Conservation (phyloP, 1,140 invertebrate genomes). For the Melitaea cinxia region DNA sequence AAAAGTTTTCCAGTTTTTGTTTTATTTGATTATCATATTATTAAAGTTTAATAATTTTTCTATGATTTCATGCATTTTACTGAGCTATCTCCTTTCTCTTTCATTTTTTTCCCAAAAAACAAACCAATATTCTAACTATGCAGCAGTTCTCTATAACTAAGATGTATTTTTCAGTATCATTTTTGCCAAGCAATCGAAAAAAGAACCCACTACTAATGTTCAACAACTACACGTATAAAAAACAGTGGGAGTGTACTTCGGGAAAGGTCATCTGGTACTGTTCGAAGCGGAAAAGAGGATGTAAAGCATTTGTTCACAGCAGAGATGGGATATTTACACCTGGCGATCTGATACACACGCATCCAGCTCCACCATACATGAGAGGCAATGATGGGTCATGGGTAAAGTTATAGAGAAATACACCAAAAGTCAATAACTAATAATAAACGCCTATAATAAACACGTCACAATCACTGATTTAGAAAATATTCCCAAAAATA, state of each 20-base stretch:
- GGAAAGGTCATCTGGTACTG: constrained; percentile 50
- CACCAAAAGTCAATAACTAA: constrained; percentile 4
- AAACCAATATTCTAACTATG: not conserved
- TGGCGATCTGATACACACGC: constrained; percentile 16
- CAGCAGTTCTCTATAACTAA: no score
- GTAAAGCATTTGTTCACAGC: constrained; percentile 46
- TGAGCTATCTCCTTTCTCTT: no score
- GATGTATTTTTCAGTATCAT: constrained; percentile 37
- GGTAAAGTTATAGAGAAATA: constrained; percentile 28
- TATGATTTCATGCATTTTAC: no score
- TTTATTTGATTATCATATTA: no score
- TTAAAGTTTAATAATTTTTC: no score
- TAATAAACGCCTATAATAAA: no score
- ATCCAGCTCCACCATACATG: constrained; percentile 29
- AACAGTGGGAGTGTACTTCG: constrained; percentile 31
- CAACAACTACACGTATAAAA: constrained; percentile 48
- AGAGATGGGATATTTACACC: constrained; percentile 26
- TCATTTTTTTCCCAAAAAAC: not conserved
- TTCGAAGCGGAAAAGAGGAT: constrained; percentile 41
- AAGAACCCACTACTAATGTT: constrained; percentile 49
- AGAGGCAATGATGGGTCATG: constrained; percentile 24
- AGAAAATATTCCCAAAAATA: no score
- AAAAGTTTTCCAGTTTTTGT: no score
- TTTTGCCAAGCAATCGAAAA: constrained; percentile 40
- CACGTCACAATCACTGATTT: no score